Base-by-base conservation (phyloP, 2,797 vertebrate genomes). In the Neopelma chrysocephalum region DNA sequence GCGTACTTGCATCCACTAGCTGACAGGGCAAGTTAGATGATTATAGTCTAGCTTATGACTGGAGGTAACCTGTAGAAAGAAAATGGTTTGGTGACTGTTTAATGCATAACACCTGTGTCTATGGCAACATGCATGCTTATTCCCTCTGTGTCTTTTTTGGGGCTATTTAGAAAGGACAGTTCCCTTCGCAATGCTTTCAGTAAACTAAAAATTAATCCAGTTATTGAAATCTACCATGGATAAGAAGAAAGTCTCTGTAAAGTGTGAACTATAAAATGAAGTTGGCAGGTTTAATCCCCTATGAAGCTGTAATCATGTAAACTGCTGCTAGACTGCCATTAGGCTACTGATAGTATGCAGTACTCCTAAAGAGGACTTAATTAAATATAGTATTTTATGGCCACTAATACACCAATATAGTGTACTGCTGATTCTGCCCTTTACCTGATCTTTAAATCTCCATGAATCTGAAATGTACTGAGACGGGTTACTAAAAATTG, bases 201-300 rank as follows among this genome's bases (percentile, higher is more conserved):
- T 38, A 78, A 78, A 34, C 56, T 70, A 13, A 91, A 92, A 94
- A 84, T 86, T 85, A 95, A 95, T 94, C 64, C 58, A 64, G 57
- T 88, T 94, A 72, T 25, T 84, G 34, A 79, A 94, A 53, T 73
- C 71, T 76, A 40, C 66, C 56, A 36, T 56, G 80, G 66, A 27
- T 82, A 40, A 82, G 51, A 88, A 76, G 62, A 84, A 94, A 94
- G 66, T n/a, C 53, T 75, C 51, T 92, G 42, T 90, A 25, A 89
- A 79, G 36, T 58, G 48, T 43, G 48, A 61, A 32, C 34, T 66
- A 34, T 43, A 42, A 94, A 82, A 81, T 58, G 69, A 70, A 82
- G 53, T 38, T 92, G 42, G 20, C 61, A 81, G 58, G 45, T 89
- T 95, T 95, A 90, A 97, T 95, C 82, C 57, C 18, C 64, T 89